Conservation (phyloP, 2,797 vertebrate species). For the Ctenochaetus hawaiiensis region DNA sequence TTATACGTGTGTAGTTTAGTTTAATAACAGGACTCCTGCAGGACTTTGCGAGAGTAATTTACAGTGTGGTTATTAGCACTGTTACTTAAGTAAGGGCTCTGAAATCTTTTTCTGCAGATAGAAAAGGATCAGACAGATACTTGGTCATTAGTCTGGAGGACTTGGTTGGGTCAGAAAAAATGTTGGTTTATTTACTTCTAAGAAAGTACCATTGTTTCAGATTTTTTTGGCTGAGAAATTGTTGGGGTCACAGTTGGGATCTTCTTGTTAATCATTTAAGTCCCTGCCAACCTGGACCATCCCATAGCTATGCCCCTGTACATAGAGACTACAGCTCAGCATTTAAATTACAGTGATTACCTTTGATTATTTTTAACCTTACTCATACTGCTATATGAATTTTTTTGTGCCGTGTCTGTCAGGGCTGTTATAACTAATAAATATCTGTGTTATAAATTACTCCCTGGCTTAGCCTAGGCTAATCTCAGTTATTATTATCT, state of each 20-base stretch:
- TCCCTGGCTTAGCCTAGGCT: background rate
- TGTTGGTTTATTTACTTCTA: no score
- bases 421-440: background rate
- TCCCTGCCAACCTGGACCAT: background rate
- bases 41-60: no score
- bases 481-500: conserved; percentile 29
- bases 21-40: no score
- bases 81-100: no score
- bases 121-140: no score
- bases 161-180: no score
- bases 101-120: no score
- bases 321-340: background rate
- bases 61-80: no score
- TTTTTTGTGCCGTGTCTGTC: background rate
- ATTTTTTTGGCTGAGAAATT: no score
- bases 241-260: background rate
- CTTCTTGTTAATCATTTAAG: background rate
- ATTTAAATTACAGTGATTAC: background rate
- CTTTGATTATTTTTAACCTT: background rate
- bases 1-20: no score
- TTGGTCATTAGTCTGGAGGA: no score
- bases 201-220: no score
- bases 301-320: background rate
- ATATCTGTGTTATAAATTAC: conserved; percentile 5
- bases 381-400: background rate